These are phyloP conservation scores for Fulica atra DNA, from an alignment of 2,113 vertebrate species.

Conservation along the genomic window DNA sequence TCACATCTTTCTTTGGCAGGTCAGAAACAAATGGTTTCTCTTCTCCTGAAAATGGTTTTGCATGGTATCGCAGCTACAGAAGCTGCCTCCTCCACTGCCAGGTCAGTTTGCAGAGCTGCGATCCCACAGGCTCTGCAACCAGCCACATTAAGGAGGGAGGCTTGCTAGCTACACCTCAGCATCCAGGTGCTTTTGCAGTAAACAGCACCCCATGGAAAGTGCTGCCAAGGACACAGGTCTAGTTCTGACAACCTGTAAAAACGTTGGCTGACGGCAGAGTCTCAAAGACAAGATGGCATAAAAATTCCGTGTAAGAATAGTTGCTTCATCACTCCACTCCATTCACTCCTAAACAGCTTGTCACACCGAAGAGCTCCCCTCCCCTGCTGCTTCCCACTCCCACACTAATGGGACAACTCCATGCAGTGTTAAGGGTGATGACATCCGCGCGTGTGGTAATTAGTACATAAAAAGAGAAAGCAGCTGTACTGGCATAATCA, in stretches of 20 bases:
- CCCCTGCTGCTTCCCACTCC: conserved; percentile 54
- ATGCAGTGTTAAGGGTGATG: conserved; percentile 63
- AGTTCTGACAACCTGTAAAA: not conserved
- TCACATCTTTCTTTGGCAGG: not conserved
- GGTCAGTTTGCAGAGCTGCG: accelerated
- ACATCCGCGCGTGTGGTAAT: conserved; percentile 49
- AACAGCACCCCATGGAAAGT: not conserved
- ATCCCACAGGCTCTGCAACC: not conserved
- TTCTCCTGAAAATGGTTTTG: not conserved
- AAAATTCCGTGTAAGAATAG: not conserved
- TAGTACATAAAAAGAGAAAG: conserved; percentile 58
- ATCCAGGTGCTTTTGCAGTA: not conserved
- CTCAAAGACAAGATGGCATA: not conserved
- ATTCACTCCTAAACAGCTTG: conserved; percentile 41
- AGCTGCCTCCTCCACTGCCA: not conserved
- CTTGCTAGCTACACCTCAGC: not conserved
- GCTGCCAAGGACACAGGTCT: not conserved
- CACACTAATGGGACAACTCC: conserved; percentile 60
- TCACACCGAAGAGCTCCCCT: conserved; percentile 18
- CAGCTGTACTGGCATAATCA: conserved; percentile 61
- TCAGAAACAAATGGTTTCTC: not conserved
- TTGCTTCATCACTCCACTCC: conserved; percentile 8
- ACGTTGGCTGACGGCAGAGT: not conserved
- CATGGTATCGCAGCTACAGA: not conserved
- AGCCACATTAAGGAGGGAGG: accelerated